Evolutionary conservation across 2,888 invertebrate species (phyloP).

Genomic region (Hypselothyrea guttata): DNA sequence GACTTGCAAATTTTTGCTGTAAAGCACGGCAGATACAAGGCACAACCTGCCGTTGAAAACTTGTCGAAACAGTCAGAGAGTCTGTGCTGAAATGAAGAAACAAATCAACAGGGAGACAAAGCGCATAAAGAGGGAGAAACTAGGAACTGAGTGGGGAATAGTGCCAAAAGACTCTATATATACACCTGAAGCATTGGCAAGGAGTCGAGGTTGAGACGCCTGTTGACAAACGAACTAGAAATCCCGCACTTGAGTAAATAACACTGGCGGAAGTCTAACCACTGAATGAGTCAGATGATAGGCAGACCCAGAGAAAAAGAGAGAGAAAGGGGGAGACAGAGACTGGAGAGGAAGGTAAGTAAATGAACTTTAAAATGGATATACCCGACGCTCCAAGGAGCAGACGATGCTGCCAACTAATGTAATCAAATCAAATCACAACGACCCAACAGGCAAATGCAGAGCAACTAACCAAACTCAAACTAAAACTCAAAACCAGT

Average conservation of each 20-base stretch:
- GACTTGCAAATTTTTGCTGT: slow-evolving; percentile 74
- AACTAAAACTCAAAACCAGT: slow-evolving; percentile 28
- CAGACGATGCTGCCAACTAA: slow-evolving; percentile 53
- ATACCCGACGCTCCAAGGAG: slow-evolving; percentile 30
- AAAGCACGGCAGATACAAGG: slow-evolving; percentile 11
- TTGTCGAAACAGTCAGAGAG: background rate
- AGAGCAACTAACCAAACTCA: slow-evolving; percentile 52
- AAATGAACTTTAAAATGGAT: slow-evolving; percentile 74
- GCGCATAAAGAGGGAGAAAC: background rate
- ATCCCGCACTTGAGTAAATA: slow-evolving; percentile 73
- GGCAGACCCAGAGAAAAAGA: too few relatives aligned
- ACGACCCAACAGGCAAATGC: slow-evolving; percentile 46
- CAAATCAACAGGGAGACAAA: slow-evolving; percentile 48
- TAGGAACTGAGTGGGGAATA: slow-evolving; percentile 3
- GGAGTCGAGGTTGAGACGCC: slow-evolving; percentile 1
- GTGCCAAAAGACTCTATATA: too few relatives aligned
- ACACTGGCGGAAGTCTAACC: slow-evolving; percentile 64
- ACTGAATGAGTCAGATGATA: slow-evolving; percentile 10
- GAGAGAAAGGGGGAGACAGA: too few relatives aligned
- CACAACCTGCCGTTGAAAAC: slow-evolving; percentile 14
- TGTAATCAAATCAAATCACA: slow-evolving; percentile 76
- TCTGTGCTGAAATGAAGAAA: slow-evolving; percentile 38
- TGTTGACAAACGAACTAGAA: slow-evolving; percentile 72
- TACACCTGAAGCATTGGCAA: background rate
- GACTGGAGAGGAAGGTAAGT: slow-evolving; percentile 33